Evolutionary conservation across 2,113 vertebrate species (phyloP), one percentile per base, ranked within the genome.

Genomic region (Glaucidium brasilianum): DNA sequence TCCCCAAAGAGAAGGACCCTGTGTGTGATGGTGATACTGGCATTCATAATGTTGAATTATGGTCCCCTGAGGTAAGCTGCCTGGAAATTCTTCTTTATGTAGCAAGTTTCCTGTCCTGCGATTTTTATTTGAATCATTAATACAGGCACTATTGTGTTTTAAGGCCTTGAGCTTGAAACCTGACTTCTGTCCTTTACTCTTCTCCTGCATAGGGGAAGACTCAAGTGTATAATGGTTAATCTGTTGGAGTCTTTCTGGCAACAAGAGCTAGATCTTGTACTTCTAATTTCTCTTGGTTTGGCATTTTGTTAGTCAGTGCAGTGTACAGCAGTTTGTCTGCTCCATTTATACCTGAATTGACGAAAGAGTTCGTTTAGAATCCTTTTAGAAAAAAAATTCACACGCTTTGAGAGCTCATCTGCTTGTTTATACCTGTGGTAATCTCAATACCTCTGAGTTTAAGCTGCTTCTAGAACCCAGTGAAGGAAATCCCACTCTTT

Each of bases 1-100:
- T 98, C 98, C 82, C 98, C 99, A 4, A 99, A 99, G 97, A 98
- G 99, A 88, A 98, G 98, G 97, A 98, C 98, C 2, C 90, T 99
- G 64, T 99, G 99, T 96, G 98, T 99, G 90, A 99, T 99, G 99
- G 98, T 98, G 86, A 96, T 99, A 63, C 49, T 99, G 97, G 98
- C 98, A 63, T 99, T 99, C 85, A 84, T 99, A 32, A 74, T 99
- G 73, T 92, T 99, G 62, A 99, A 99, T 78, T 98, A 98, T 29
- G 98, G 98, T 78, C 98, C 99, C 19, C 66, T 98, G 92, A 99
- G 98, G 99, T 99, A 97, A 98, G 98, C 11, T 63, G 22, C 41
- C 26, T 52, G 49, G 25, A 52, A 81, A 29, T 91, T 85, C 26
- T n/a, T 78, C 27, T 82, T 77, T 72, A 16, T 22, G 26, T 45